Conservation (phyloP, 2,888 invertebrate genomes). For the Polylopha cassiicola region DNA sequence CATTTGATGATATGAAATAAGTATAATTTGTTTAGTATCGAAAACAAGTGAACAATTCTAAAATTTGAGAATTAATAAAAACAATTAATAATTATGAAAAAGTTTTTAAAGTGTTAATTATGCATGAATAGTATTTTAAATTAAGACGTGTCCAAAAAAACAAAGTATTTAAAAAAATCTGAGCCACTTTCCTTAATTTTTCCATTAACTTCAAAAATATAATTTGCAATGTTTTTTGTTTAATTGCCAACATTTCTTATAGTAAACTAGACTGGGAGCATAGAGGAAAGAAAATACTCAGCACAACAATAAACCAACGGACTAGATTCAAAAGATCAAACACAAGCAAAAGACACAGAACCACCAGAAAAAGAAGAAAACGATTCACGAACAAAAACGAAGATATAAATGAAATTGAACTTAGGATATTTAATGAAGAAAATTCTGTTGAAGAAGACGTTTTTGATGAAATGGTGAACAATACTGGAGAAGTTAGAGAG, state of each 20-base stretch:
- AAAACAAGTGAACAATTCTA: no score
- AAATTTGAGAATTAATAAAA: no score
- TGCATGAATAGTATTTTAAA: no score
- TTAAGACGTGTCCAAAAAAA: no score
- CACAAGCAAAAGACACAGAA: constrained; percentile 26
- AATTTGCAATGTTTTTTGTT: not conserved
- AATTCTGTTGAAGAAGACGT: not conserved
- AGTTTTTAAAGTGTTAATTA: no score
- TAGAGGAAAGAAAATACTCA: constrained; percentile 60
- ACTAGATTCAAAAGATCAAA: constrained; percentile 46
- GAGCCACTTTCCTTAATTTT: no score
- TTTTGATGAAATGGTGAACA: no score
- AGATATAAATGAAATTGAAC: not conserved
- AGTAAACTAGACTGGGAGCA: constrained; percentile 72
- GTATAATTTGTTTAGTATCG: no score
- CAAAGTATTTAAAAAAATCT: no score
- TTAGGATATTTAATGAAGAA: not conserved
- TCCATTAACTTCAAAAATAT: no score
- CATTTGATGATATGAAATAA: no score
- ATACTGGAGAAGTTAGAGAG: not conserved
- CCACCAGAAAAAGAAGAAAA: constrained; percentile 47
- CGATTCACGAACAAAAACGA: not conserved
- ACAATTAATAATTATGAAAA: no score
- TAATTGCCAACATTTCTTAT: constrained; percentile 23
- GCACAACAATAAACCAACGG: constrained; percentile 51